Percentiles rank a stretch among this genome's conserved stretches.
phyloP scores from a whole-genome alignment of 2,113 vertebrate species.

The Podocnemis expansa region DNA sequence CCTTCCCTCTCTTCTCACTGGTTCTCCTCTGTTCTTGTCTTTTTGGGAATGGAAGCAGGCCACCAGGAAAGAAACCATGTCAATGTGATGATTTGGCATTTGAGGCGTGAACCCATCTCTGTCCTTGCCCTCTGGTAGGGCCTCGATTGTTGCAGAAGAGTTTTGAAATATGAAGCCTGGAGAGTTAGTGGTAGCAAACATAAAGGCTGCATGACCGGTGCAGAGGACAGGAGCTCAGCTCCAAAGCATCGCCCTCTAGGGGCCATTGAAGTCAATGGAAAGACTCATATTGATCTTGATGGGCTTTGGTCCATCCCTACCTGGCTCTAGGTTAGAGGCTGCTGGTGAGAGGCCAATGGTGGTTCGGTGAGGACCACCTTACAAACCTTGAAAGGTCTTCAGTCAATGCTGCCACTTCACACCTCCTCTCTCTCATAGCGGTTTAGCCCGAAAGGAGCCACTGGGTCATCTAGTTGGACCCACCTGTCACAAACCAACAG shows the following conservation, averaged over 20 bases:
- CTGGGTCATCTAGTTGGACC: neutral
- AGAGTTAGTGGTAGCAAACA: neutral
- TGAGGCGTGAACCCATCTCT: fast-evolving
- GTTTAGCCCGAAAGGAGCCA: neutral
- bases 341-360: neutral
- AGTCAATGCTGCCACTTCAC: fast-evolving
- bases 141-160: neutral
- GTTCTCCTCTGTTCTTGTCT: neutral
- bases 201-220: neutral
- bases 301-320: neutral
- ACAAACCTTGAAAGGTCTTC: neutral
- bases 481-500: neutral
- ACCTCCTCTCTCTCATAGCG: neutral
- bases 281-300: neutral
- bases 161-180: neutral
- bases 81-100: neutral
- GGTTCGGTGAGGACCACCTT: neutral
- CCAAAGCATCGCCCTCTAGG: neutral
- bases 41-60: neutral
- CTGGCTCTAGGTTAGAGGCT: neutral
- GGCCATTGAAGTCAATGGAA: neutral
- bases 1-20: neutral
- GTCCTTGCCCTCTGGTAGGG: neutral
- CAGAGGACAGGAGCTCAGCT: neutral
- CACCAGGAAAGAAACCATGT: neutral